phyloP scores from a whole-genome alignment of 2,113 vertebrate genomes.

The Urocynchramus pylzowi region DNA sequence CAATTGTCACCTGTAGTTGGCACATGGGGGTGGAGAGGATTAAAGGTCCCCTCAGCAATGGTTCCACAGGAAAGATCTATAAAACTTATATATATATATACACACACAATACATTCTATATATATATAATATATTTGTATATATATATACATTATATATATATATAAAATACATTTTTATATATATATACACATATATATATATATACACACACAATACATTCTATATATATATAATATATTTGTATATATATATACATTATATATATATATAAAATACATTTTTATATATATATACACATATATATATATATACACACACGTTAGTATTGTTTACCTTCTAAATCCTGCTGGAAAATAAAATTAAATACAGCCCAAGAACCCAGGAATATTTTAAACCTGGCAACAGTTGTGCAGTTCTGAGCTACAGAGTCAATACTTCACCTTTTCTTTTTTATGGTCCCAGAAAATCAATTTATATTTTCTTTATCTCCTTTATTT shows the following conservation, averaged over 20 bases:
- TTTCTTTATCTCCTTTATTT: background rate
- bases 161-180: background rate
- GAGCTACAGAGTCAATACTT: background rate
- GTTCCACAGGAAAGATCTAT: too few relatives aligned
- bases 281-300: fast-evolving
- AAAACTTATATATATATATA: too few relatives aligned
- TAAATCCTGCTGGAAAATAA: background rate
- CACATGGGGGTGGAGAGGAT: background rate
- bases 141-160: too few relatives aligned
- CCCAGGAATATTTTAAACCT: background rate
- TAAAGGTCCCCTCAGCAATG: background rate
- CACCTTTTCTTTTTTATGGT: background rate
- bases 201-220: background rate
- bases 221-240: too few relatives aligned
- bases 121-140: too few relatives aligned
- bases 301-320: fast-evolving
- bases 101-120: background rate
- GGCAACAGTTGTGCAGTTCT: background rate
- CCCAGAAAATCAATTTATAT: background rate
- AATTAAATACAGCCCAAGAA: background rate
- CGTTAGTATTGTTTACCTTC: background rate
- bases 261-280: background rate
- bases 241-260: too few relatives aligned
- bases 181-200: too few relatives aligned
- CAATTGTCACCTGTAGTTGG: fast-evolving